A percentile compares a stretch with the other conserved stretches of the same genome.
Evolutionary conservation across 1,140 invertebrate species (phyloP).

Genomic region (Drosophila virilis): DNA sequence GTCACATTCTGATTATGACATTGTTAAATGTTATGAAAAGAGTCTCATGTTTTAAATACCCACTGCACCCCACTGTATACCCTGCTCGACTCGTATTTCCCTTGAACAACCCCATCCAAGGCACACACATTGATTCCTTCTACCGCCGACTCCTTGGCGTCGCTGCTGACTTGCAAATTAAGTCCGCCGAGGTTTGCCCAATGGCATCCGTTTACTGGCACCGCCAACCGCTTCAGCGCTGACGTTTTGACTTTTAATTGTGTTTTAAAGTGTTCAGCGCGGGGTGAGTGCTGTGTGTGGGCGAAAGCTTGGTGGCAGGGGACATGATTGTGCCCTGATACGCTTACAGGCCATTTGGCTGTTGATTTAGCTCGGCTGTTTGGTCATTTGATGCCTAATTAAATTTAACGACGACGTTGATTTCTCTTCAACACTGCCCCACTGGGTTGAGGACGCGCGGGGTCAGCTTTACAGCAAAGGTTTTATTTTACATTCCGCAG

Average conservation of each 20-base stretch:
- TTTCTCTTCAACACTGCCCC: conserved; percentile 38
- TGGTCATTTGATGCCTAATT: conserved; percentile 83
- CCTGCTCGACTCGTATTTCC: conserved; percentile 8
- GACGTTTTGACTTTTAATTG: conserved; percentile 81
- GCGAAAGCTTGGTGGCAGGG: neutral
- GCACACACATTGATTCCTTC: conserved; percentile 22
- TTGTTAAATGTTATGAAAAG: conserved; percentile 81
- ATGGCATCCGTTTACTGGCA: conserved; percentile 70
- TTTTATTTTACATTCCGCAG: conserved; percentile 51
- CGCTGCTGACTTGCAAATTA: conserved; percentile 55
- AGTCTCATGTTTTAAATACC: conserved; percentile 51
- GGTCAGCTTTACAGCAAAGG: conserved; percentile 2
- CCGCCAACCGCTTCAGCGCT: neutral
- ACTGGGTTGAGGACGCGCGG: neutral
- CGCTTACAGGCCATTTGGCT: conserved; percentile 73
- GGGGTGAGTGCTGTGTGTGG: neutral
- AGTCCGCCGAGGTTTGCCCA: conserved; percentile 72
- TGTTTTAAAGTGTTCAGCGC: conserved; percentile 72
- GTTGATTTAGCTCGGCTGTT: conserved; percentile 72
- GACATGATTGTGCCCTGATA: conserved; percentile 30
- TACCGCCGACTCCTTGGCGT: conserved; percentile 62
- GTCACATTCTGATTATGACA: conserved; percentile 64
- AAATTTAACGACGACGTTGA: conserved; percentile 82
- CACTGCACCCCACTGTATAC: neutral
- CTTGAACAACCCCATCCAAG: neutral